A percentile compares a stretch with the other conserved stretches of the same genome.
These are phyloP conservation scores for Rhyacophila evoluta DNA, from an alignment of 2,888 invertebrate genomes.

Conservation along the genomic window DNA sequence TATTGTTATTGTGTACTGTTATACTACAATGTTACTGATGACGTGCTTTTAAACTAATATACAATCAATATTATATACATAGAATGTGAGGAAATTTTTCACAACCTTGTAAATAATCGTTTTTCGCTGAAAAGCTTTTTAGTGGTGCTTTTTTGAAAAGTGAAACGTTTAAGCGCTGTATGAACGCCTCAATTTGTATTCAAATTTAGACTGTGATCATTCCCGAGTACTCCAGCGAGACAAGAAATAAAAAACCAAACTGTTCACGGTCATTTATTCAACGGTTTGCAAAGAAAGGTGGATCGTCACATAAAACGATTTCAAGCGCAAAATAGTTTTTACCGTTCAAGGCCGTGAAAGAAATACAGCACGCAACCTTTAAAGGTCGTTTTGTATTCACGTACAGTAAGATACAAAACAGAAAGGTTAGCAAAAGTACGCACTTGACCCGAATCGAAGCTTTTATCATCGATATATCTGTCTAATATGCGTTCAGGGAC, in stretches of 20 bases:
- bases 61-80: too few relatives aligned
- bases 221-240: neutral
- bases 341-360: conserved; percentile 20
- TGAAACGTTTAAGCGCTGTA: too few relatives aligned
- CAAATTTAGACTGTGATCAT: neutral
- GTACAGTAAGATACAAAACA: conserved; percentile 10
- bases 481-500: neutral
- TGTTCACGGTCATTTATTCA: conserved; percentile 18
- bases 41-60: too few relatives aligned
- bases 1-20: too few relatives aligned
- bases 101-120: too few relatives aligned
- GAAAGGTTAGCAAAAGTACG: conserved; percentile 25
- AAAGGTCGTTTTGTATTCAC: conserved; percentile 26
- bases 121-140: too few relatives aligned
- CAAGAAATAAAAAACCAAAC: neutral
- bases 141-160: too few relatives aligned
- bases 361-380: conserved; percentile 27
- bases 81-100: too few relatives aligned
- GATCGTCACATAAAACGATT: conserved; percentile 21
- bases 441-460: conserved; percentile 23
- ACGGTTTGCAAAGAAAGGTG: conserved; percentile 14
- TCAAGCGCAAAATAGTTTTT: conserved; percentile 17
- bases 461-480: conserved; percentile 9
- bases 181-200: too few relatives aligned
- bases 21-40: too few relatives aligned